Evolutionary conservation across 53 echinoderm and acorn worm genomes (phyloP), one percentile per base, ranked within the genome.

Genomic region (Zoroaster sp.): DNA sequence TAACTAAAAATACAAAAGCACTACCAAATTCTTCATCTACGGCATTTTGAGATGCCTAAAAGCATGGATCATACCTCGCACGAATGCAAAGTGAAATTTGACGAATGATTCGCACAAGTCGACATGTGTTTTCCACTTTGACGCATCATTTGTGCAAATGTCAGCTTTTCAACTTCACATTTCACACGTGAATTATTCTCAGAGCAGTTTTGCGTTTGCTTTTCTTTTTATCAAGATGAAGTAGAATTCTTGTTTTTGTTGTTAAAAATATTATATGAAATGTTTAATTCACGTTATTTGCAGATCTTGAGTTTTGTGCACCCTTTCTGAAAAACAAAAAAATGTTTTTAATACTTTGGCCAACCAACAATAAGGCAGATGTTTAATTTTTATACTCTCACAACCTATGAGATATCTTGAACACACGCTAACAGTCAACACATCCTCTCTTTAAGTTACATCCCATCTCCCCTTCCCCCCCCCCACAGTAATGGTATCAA

Each of bases 361-460:
- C 49, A 28, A 20, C 35, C 63, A 25, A 85, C 28, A 6, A 49
- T 85, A 85, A 85, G 85, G 85, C 85, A 85, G 69, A 70, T 59
- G 23, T 59, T 66, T 39, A 0, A 39, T 42, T 42, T 63, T 36
- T 71, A 45, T 33, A 9, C 67, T 32, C 18, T 42, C 5, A 43
- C 36, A 20, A 37, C 37, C 38, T 63, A 54, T 78, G 35, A 55
- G 79, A 79, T 55, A 55, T 37, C 54, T 79, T 67, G 20, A 15
- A 82, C 65, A 82, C 82, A 70, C 85, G 47, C 85, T 14, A 66
- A 42, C 40, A 65, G 41, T 40, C 40, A 66, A 81, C 81, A 81
- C 71, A 46, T 69, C 35, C 34, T 69, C 70, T 69, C 8, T 21
- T 23, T 85, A 85, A 83, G 68, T 85, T 51, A 35, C 49, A 35